A percentile compares a stretch with the other conserved stretches of the same genome.
These are phyloP conservation scores for Tetraneura akinire DNA, from an alignment of 1,140 invertebrate species.

Conservation along the genomic window DNA sequence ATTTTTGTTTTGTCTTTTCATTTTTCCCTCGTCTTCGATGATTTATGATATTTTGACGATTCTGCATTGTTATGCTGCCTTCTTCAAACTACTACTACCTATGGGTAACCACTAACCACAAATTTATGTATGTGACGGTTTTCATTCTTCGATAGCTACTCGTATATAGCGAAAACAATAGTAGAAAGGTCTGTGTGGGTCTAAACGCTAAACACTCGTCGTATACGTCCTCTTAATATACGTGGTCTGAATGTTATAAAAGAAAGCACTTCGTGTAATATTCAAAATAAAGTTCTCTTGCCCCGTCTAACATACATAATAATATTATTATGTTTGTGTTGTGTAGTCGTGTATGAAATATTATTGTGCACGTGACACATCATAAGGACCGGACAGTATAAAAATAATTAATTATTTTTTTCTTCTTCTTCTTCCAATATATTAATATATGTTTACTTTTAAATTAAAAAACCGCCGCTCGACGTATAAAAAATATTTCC, in stretches of 20 bases:
- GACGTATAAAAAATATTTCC: background rate
- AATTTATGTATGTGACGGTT: background rate
- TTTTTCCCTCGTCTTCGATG: slow-evolving; percentile 8
- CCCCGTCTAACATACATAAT: too few relatives aligned
- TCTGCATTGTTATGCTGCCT: background rate
- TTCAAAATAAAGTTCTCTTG: background rate
- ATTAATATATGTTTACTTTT: background rate
- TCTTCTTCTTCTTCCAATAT: background rate
- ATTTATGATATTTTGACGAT: slow-evolving; percentile 29
- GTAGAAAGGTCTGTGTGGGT: background rate
- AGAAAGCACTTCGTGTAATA: slow-evolving; percentile 25
- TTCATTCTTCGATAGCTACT: background rate
- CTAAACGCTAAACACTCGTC: slow-evolving; percentile 14
- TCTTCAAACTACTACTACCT: background rate
- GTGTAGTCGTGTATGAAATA: background rate
- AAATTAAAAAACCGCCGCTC: background rate
- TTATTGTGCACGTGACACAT: background rate
- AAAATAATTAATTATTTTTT: background rate
- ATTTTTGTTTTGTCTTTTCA: background rate
- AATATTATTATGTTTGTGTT: background rate
- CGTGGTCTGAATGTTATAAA: background rate
- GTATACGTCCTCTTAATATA: background rate
- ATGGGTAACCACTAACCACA: background rate
- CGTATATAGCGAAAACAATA: slow-evolving; percentile 38
- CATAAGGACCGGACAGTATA: background rate